These are phyloP conservation scores for Tokudaia tokunoshimensis DNA, from an alignment of 2,797 vertebrate genomes.

Conservation along the genomic window DNA sequence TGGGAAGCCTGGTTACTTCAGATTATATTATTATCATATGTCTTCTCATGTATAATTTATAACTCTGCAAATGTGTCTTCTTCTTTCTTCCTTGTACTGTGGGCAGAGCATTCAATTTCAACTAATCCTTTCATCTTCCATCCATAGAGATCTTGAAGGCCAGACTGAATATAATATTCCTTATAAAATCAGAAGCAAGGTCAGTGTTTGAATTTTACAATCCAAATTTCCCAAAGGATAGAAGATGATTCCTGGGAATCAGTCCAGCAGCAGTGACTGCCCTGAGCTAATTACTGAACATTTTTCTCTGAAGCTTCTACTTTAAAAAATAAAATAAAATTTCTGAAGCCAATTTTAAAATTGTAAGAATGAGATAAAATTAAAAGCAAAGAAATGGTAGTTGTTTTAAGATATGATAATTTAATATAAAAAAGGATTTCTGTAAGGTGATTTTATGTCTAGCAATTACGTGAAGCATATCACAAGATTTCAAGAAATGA, in stretches of 20 bases:
- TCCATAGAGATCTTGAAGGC: constrained; percentile 79
- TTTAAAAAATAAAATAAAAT: constrained; percentile 67
- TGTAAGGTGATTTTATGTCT: neutral
- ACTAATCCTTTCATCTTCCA: constrained; percentile 83
- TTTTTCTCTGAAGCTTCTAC: neutral
- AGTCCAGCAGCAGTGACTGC: constrained; percentile 57
- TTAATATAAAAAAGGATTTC: neutral
- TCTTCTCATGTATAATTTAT: constrained; percentile 85
- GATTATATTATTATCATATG: constrained; percentile 79
- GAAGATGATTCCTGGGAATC: constrained; percentile 68
- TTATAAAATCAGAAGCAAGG: constrained; percentile 77
- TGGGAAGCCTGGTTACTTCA: constrained; percentile 73
- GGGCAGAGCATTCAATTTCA: constrained; percentile 78
- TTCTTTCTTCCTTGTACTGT: constrained; percentile 58
- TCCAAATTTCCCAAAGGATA: constrained; percentile 77
- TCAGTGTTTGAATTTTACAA: constrained; percentile 81
- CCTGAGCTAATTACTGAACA: constrained; percentile 72
- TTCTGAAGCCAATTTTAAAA: neutral
- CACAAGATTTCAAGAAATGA: neutral
- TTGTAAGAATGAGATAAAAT: constrained; percentile 58
- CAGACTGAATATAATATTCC: constrained; percentile 76
- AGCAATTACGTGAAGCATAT: constrained; percentile 42
- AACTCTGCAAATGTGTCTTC: constrained; percentile 68
- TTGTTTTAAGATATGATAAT: neutral
- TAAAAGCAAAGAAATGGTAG: neutral